Evolutionary conservation across 35 echinoderm and acorn worm genomes (phyloP).

Genomic region (Chiridota heheva): DNA sequence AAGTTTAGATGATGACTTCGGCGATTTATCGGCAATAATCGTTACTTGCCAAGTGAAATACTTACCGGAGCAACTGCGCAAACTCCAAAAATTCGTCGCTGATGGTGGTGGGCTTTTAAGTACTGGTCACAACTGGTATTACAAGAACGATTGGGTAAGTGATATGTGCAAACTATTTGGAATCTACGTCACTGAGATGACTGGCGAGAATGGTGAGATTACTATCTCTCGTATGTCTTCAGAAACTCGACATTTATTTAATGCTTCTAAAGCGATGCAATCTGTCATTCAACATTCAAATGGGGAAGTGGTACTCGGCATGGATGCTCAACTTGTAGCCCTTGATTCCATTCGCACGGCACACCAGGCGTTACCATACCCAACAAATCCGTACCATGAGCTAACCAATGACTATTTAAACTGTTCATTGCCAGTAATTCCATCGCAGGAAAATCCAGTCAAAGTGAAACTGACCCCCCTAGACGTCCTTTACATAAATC

Average conservation of each 20-base stretch:
- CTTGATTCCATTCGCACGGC: not conserved
- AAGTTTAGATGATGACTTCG: not conserved
- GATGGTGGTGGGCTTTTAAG: not conserved
- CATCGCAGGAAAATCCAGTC: not conserved
- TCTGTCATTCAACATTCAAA: not conserved
- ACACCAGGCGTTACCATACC: not conserved
- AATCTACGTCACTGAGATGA: not conserved
- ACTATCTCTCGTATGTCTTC: not conserved
- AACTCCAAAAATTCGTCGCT: not conserved
- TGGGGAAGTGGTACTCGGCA: not conserved
- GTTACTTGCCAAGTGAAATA: not conserved
- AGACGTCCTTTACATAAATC: not conserved
- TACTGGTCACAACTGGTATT: not conserved
- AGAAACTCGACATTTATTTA: not conserved
- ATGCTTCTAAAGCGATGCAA: not conserved
- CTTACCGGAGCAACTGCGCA: not conserved
- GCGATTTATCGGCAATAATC: not conserved
- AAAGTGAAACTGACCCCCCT: not conserved
- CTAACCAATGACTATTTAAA: not conserved
- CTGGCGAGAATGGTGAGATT: not conserved
- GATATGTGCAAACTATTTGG: not conserved
- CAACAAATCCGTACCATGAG: not conserved
- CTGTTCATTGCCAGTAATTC: not conserved
- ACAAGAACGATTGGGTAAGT: not conserved
- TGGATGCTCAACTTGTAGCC: not conserved